Evolutionary conservation across 2,113 vertebrate genomes (phyloP), one percentile per base, ranked within the genome.

Genomic region (Syngnathoides biaculeatus): DNA sequence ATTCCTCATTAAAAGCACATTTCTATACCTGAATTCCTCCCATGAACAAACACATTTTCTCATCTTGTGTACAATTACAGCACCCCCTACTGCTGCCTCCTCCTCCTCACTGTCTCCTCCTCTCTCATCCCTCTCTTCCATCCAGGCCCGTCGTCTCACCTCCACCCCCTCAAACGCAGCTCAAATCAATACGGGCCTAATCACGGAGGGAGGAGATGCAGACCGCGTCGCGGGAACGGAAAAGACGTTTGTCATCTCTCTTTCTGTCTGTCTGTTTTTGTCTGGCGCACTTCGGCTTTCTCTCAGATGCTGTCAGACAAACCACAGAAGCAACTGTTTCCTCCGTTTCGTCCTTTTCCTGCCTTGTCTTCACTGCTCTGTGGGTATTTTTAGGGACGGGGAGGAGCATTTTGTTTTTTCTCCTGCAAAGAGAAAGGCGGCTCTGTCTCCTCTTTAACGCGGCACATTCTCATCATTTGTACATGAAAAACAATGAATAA

Each of bases 151-250:
- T 75, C 65, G 13, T 69, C 74, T 72, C 68, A 62, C 9, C 70
- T 59, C 72, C 78, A 45, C 77, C 76, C 78, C 73, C 24, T 20
- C 68, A 74, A 88, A 90, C 89, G 93, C 91, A 91, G 94, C 93
- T 91, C 87, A 78, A 94, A 96, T 96, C 95, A 94, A 96, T 96
- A 94, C 87, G 67, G 87, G 90, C 91, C 92, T 94, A 94, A 94
- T 94, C 93, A 94, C 65, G 79, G 89, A 79, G 88, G 88, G 90
- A 88, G 81, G 84, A 90, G 90, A 92, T 90, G 89, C 91, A 91
- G 88, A 91, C 88, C 89, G 92, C 90, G 90, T 89, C 86, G 85
- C 89, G 93, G 92, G 93, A 93, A 94, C 91, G 93, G 94, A 95
- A 88, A 91, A 90, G 81, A 89, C 83, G 91, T 94, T 93, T 93